Percentiles rank a stretch among this genome's conserved stretches.
phyloP scores from a whole-genome alignment of 2,888 invertebrate species.

The Mesochorus sp. region DNA sequence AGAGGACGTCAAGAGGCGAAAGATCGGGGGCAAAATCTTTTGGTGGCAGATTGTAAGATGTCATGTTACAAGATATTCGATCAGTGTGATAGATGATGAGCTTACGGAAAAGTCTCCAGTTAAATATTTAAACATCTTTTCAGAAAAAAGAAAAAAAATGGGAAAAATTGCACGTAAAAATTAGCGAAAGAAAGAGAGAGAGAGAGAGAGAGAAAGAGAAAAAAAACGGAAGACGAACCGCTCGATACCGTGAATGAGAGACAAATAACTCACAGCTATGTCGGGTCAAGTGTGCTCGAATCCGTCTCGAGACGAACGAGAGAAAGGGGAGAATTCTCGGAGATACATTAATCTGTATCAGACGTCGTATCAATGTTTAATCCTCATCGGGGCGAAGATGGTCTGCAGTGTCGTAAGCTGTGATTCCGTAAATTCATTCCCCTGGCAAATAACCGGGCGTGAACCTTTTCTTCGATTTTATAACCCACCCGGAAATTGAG shows the following conservation, averaged over 20 bases:
- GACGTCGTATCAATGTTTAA: conserved; percentile 80
- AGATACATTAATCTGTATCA: conserved; percentile 81
- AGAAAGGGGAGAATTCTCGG: conserved; percentile 36
- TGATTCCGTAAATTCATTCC: conserved; percentile 16
- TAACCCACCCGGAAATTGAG: not conserved
- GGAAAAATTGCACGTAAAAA: not conserved
- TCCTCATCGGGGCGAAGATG: conserved; percentile 80
- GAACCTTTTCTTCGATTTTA: not conserved
- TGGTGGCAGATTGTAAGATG: conserved; percentile 14
- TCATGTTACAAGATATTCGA: not conserved
- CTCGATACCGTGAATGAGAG: conserved; percentile 41
- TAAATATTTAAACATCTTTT: not conserved
- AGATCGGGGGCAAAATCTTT: conserved; percentile 43
- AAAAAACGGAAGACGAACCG: not conserved
- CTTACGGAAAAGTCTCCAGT: not conserved
- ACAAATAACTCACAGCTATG: conserved; percentile 61
- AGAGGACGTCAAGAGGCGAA: conserved; percentile 19
- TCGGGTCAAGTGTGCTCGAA: conserved; percentile 54
- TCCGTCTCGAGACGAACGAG: conserved; percentile 41
- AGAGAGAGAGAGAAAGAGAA: not conserved
- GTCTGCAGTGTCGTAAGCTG: conserved; percentile 59
- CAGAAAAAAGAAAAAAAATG: not conserved
- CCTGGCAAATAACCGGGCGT: not conserved
- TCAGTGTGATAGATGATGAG: not conserved
- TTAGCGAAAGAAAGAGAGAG: not conserved